phyloP scores from a whole-genome alignment of 2,888 invertebrate genomes.

The Tetragnatha montana region DNA sequence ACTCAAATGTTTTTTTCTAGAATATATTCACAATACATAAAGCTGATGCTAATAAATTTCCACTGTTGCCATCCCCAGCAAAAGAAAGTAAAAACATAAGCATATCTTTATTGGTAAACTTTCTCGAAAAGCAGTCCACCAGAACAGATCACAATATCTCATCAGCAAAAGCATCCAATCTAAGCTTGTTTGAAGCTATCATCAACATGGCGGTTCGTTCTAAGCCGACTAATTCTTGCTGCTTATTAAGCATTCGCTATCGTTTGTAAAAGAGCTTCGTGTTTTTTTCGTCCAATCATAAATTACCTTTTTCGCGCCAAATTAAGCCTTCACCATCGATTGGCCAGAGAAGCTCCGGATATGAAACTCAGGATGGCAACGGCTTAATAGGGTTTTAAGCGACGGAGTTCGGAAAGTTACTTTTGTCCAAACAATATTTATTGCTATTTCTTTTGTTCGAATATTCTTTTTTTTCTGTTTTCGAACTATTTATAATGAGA shows the following conservation, averaged over 20 bases:
- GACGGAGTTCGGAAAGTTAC: background rate
- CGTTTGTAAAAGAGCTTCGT: background rate
- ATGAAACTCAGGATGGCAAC: background rate
- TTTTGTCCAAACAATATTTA: background rate
- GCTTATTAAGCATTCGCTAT: background rate
- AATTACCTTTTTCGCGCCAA: background rate
- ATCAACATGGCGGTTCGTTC: background rate
- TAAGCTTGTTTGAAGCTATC: background rate
- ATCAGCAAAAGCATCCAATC: background rate
- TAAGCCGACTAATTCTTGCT: background rate
- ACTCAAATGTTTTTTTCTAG: no score
- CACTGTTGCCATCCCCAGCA: no score
- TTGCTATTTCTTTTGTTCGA: background rate
- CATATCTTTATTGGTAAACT: background rate
- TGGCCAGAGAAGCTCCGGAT: background rate
- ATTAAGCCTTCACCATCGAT: background rate
- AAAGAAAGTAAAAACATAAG: background rate
- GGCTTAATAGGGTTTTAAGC: background rate
- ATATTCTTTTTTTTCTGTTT: background rate
- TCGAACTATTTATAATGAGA: background rate
- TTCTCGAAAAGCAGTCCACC: background rate
- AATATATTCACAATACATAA: no score
- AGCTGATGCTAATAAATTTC: no score
- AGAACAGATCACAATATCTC: background rate
- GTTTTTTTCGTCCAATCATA: background rate